Evolutionary conservation across 1,140 invertebrate species (phyloP).

Genomic region (Drosophila malerkotliana): DNA sequence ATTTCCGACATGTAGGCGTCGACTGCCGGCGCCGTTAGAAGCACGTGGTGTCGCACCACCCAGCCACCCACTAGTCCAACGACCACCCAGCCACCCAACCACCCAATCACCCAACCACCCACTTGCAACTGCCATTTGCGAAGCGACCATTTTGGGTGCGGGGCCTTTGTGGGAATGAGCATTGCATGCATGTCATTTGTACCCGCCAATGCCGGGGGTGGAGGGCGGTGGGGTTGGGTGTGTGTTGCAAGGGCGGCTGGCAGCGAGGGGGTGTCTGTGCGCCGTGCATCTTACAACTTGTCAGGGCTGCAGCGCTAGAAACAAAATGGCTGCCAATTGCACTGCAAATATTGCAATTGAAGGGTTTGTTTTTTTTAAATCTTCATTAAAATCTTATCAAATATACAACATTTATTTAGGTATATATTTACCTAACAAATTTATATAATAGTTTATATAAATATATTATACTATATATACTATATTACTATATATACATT

Average conservation of each 20-base stretch:
- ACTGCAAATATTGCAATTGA: slow-evolving; percentile 4
- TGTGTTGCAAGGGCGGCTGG: neutral
- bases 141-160: slow-evolving; percentile 70
- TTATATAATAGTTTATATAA: too few species aligned
- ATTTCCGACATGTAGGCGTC: slow-evolving; percentile 82
- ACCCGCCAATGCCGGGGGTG: slow-evolving; percentile 43
- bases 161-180: slow-evolving; percentile 31
- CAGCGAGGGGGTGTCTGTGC: slow-evolving; percentile 21
- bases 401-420: too few species aligned
- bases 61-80: neutral
- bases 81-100: neutral
- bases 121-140: slow-evolving; percentile 70
- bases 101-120: neutral
- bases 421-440: too few species aligned
- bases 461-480: too few species aligned
- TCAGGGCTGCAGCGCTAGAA: slow-evolving; percentile 48
- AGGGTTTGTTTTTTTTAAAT: too few species aligned
- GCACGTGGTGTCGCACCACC: slow-evolving; percentile 30
- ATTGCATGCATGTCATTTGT: slow-evolving; percentile 81
- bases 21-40: slow-evolving; percentile 72
- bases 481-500: too few species aligned
- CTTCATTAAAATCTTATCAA: too few species aligned
- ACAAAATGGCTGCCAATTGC: slow-evolving; percentile 65
- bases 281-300: slow-evolving; percentile 56
- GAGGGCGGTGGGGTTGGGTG: neutral